Evolutionary conservation across 2,113 vertebrate species (phyloP), one percentile per base, ranked within the genome.

Genomic region (Oplegnathus fasciatus): DNA sequence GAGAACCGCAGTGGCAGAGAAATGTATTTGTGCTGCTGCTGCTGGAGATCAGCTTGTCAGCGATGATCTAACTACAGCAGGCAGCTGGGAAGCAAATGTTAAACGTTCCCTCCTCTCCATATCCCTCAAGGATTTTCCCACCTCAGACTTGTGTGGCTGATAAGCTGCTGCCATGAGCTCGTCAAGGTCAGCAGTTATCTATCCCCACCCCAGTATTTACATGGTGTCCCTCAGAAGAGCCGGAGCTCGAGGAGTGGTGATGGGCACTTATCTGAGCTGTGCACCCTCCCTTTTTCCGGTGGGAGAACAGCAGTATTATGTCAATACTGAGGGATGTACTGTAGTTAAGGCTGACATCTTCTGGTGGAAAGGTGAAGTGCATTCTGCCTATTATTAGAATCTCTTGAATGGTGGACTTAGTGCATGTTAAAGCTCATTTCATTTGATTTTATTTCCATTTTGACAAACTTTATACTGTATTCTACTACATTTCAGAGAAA

Each of bases 41-140:
- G 66, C 82, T 66, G 48, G 30, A 78, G 57, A 83, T 70, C 79
- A 50, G 74, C 88, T 60, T 55, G 83, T 84, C 83, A 89, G 67
- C n/a, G 28, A 61, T 84, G 83, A 89, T 86, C 68, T 72, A 84
- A 89, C 83, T 55, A 79, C 71, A 86, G 71, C 77, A 84, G 86
- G 71, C 84, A 88, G 88, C 77, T 85, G 84, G 78, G 84, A 86
- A 85, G 86, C 79, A 85, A 92, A 92, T 90, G 88, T 82, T 88
- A 88, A 91, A 90, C 34, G 40, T 48, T 76, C 78, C 78, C 85
- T 87, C 32, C 68, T 85, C 78, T 79, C 70, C 78, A 24, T 58
- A 80, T 72, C 83, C 83, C 85, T 89, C 8, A 34, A 89, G 87
- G 58, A 87, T 85, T 88, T 74, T 82, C 77, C 72, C n/a, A 61